phyloP scores from a whole-genome alignment of 2,113 vertebrate species.

The Cynoglossus semilaevis region DNA sequence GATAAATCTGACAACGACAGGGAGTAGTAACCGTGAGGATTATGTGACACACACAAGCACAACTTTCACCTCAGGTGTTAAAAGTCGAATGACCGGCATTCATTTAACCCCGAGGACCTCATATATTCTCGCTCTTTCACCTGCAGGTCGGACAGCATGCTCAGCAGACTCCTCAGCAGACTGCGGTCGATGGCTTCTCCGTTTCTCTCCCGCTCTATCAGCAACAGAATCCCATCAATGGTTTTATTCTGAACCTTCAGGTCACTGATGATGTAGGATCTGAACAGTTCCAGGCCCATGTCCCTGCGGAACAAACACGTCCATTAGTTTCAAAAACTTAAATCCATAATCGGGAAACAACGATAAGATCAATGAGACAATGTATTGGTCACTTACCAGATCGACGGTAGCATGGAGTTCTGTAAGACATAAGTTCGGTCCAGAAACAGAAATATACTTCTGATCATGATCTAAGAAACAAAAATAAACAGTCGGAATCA shows the following conservation, averaged over 20 bases:
- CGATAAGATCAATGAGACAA: neutral
- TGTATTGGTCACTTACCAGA: constrained; percentile 86
- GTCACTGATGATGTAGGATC: constrained; percentile 98
- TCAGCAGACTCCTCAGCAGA: constrained; percentile 93
- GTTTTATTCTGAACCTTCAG: constrained; percentile 98
- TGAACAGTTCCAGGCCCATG: constrained; percentile 97
- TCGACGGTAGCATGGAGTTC: constrained; percentile 99
- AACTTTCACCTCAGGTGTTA: no score
- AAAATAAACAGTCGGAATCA: constrained; percentile 12
- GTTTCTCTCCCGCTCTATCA: constrained; percentile 93
- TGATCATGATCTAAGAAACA: constrained; percentile 93
- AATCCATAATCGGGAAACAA: no score
- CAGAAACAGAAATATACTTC: constrained; percentile 99
- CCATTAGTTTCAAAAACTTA: constrained; percentile 1
- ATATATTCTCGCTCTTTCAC: constrained; percentile 60
- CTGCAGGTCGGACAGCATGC: constrained; percentile 98
- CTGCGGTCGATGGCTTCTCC: constrained; percentile 95
- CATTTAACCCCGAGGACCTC: neutral
- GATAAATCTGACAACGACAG: constrained; percentile 85
- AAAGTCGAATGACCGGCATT: no score
- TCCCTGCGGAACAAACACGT: constrained; percentile 80
- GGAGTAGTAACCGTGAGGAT: constrained; percentile 1
- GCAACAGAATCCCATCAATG: constrained; percentile 93
- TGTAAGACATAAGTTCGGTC: constrained; percentile 99
- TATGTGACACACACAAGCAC: no score